Conservation (phyloP, 2,113 vertebrate genomes). For the Erythrocercus mccallii region DNA sequence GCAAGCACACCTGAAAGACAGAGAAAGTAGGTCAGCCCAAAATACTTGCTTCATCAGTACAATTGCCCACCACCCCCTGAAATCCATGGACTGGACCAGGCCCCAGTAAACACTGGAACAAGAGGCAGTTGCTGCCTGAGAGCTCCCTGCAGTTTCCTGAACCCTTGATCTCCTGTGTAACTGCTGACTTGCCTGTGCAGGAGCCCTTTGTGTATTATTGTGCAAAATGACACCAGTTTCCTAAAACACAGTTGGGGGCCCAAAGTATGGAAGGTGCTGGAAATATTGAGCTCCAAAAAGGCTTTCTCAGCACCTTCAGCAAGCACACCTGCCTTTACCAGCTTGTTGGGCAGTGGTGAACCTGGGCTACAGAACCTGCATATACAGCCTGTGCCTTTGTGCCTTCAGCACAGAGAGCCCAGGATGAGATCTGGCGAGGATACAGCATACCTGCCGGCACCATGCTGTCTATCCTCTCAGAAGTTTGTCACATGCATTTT, state of each 20-base stretch:
- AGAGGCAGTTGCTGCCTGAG: neutral
- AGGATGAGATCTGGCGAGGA: neutral
- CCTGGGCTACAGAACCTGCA: neutral
- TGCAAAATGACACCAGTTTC: neutral
- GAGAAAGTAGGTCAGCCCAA: neutral
- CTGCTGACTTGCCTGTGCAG: neutral
- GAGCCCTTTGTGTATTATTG: neutral
- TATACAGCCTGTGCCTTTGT: neutral
- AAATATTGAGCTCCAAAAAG: neutral
- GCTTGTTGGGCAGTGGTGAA: neutral
- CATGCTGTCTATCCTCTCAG: neutral
- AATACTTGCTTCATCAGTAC: neutral
- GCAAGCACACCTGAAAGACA: constrained; percentile 85
- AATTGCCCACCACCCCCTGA: neutral
- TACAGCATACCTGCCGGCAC: neutral
- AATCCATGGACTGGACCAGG: neutral
- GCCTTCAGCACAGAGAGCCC: neutral
- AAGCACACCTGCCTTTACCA: neutral
- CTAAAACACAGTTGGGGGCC: neutral
- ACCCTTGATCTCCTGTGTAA: neutral
- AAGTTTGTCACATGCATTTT: neutral
- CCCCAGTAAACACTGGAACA: neutral
- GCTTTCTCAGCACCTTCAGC: neutral
- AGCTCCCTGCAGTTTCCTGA: neutral
- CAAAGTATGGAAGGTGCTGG: neutral